These are phyloP conservation scores for Zosterops hypoxanthus DNA, from an alignment of 2,113 vertebrate species.

Conservation along the genomic window DNA sequence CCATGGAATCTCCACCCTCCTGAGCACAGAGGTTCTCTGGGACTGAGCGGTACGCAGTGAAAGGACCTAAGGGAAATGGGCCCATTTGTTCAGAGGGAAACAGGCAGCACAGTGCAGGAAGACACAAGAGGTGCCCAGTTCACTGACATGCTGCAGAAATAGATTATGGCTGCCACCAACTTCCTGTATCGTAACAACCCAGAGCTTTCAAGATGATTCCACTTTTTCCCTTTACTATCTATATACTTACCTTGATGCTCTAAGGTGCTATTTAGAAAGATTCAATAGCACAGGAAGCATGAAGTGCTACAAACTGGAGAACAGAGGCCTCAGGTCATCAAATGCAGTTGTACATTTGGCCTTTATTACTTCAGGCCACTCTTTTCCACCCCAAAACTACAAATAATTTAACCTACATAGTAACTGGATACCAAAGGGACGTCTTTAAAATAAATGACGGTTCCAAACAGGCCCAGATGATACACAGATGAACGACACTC, in stretches of 20 bases:
- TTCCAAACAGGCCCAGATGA: not conserved
- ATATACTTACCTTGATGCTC: not conserved
- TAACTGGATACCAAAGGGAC: not conserved
- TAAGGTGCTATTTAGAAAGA: not conserved
- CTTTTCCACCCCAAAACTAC: not conserved
- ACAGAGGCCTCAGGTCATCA: not conserved
- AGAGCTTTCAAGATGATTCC: not conserved
- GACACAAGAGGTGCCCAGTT: not conserved
- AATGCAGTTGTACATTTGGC: not conserved
- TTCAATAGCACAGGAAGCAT: no score
- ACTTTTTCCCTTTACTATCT: not conserved
- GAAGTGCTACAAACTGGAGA: rapidly evolving
- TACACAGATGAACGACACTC: not conserved
- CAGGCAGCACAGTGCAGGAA: not conserved
- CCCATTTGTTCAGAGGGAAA: not conserved
- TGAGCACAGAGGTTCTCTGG: not conserved
- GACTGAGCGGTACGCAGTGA: not conserved
- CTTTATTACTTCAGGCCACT: not conserved
- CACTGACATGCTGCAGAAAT: not conserved
- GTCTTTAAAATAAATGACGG: not conserved
- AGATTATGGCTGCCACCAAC: not conserved
- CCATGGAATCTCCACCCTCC: not conserved
- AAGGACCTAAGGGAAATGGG: not conserved
- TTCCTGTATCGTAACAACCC: rapidly evolving
- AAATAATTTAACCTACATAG: not conserved